Percentiles rank a stretch among this genome's conserved stretches.
phyloP scores from a whole-genome alignment of 2,113 vertebrate genomes.

The Misgurnus mizolepis region DNA sequence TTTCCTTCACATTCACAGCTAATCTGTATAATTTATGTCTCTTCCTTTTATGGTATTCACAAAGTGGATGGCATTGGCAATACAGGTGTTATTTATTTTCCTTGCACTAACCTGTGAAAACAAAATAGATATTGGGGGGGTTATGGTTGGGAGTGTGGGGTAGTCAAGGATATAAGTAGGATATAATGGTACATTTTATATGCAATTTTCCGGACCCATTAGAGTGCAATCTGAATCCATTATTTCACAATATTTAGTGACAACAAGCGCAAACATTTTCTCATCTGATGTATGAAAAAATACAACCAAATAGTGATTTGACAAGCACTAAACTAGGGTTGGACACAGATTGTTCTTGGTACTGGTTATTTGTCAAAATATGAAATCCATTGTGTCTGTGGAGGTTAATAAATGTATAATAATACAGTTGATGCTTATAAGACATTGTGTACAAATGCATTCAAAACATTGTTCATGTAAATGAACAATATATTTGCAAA shows the following conservation, averaged over 20 bases:
- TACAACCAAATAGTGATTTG: no score
- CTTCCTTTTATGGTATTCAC: conserved; percentile 11
- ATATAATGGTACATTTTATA: conserved; percentile 19
- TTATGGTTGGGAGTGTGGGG: background rate
- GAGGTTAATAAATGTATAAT: conserved; percentile 18
- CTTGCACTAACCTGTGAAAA: conserved; percentile 45
- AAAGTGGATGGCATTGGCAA: conserved; percentile 13
- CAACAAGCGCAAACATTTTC: conserved; percentile 28
- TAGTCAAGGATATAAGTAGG: background rate
- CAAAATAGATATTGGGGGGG: conserved; percentile 33
- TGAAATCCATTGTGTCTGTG: conserved; percentile 47
- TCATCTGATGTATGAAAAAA: background rate
- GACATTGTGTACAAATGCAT: conserved; percentile 38
- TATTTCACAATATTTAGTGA: conserved; percentile 15
- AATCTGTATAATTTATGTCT: conserved; percentile 38
- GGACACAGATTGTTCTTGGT: background rate
- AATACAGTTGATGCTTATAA: conserved; percentile 15
- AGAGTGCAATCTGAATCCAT: conserved; percentile 13
- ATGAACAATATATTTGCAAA: conserved; percentile 51
- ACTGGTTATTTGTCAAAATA: conserved; percentile 47
- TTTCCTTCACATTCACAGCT: conserved; percentile 36
- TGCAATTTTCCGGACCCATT: background rate
- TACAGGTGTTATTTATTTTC: conserved; percentile 48
- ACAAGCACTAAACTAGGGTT: no score
- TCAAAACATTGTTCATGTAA: conserved; percentile 46